Evolutionary conservation across 1,140 invertebrate genomes (phyloP).

Genomic region (Zeugodacus cucurbitae): DNA sequence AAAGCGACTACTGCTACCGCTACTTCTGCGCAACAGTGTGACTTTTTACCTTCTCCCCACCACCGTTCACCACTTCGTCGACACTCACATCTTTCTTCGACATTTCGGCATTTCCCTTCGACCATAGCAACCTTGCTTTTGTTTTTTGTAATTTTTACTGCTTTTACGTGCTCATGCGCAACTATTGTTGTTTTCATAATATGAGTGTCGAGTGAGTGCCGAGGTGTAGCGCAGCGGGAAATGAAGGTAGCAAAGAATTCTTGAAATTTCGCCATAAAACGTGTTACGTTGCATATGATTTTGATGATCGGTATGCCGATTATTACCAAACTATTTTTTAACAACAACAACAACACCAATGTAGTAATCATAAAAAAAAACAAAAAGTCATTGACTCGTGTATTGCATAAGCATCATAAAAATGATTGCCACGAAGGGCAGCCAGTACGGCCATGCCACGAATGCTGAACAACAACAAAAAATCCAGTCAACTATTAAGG

Average conservation of each 20-base stretch:
- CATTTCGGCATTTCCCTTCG: not conserved
- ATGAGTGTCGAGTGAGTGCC: not conserved
- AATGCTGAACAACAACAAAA: not conserved
- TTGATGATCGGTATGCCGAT: slow-evolving; percentile 1
- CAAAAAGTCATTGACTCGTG: slow-evolving; percentile 1
- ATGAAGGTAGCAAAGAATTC: not conserved
- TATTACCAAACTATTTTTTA: not conserved
- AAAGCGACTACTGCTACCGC: not conserved
- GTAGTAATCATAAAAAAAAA: not conserved
- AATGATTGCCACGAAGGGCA: not conserved
- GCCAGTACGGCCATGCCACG: not conserved
- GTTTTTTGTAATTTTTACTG: not conserved
- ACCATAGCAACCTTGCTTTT: not conserved
- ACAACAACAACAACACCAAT: not conserved
- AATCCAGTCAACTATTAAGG: not conserved
- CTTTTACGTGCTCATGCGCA: not conserved
- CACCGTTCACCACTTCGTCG: not conserved
- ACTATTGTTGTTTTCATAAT: not conserved
- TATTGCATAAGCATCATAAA: slow-evolving; percentile 15
- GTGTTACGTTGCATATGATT: not conserved
- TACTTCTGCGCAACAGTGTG: not conserved
- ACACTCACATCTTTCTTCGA: not conserved
- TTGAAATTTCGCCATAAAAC: slow-evolving; percentile 1
- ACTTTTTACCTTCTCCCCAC: not conserved
- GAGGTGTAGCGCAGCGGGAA: not conserved